Conservation (phyloP, 1,140 invertebrate species). For the Antheraea pernyi region DNA sequence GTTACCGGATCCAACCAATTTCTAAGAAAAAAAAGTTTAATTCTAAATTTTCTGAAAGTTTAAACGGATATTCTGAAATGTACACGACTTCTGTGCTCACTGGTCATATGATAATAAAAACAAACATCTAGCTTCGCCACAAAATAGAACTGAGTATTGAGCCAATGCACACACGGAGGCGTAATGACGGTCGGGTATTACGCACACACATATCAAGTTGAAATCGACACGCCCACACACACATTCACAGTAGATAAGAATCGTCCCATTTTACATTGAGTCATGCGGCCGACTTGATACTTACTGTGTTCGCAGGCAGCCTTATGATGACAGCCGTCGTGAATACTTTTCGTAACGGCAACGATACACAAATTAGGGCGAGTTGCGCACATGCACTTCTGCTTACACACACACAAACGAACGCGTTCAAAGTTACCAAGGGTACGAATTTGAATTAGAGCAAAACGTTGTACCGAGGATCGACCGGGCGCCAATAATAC, state of each 20-base stretch:
- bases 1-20: neutral
- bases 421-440: conserved; percentile 23
- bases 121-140: conserved; percentile 73
- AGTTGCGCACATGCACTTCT: conserved; percentile 54
- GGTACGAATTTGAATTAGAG: conserved; percentile 28
- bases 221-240: conserved; percentile 48
- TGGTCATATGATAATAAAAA: conserved; percentile 78
- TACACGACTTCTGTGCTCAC: conserved; percentile 40
- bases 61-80: neutral
- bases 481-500: conserved; percentile 40
- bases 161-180: conserved; percentile 66
- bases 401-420: conserved; percentile 42
- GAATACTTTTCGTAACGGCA: conserved; percentile 53
- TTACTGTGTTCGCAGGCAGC: conserved; percentile 74
- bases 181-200: conserved; percentile 59
- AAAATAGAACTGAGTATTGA: conserved; percentile 76
- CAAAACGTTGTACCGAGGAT: conserved; percentile 36
- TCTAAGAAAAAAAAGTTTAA: neutral
- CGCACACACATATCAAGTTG: conserved; percentile 38
- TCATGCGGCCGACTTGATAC: conserved; percentile 61
- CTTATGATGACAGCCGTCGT: conserved; percentile 75
- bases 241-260: conserved; percentile 68
- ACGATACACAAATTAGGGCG: conserved; percentile 52
- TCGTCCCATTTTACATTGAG: conserved; percentile 76
- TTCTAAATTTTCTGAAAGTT: neutral